Evolutionary conservation across 2,113 vertebrate species (phyloP).

Genomic region (Ailurus styani): DNA sequence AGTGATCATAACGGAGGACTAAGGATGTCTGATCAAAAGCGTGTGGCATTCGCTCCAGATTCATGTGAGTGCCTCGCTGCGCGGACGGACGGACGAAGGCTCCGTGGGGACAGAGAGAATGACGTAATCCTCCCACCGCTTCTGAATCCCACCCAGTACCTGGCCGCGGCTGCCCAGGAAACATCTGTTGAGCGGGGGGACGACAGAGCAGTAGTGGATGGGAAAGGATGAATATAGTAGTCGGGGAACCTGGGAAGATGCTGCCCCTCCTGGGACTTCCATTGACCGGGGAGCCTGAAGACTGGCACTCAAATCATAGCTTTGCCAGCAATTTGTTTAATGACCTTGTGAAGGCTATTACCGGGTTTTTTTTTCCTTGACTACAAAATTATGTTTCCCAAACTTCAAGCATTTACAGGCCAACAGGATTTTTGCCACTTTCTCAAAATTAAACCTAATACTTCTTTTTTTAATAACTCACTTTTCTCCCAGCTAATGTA

Average conservation of each 20-base stretch:
- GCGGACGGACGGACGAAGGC: background rate
- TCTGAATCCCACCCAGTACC: background rate
- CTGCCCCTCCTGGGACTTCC: rapidly evolving
- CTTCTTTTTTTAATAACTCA: background rate
- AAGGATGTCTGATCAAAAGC: background rate
- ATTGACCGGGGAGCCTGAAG: background rate
- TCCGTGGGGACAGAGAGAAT: background rate
- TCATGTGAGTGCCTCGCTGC: background rate
- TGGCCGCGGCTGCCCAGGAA: background rate
- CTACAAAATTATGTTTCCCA: constrained; percentile 19
- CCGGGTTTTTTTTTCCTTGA: background rate
- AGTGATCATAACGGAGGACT: background rate
- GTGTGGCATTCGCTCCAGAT: background rate
- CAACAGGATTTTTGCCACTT: background rate
- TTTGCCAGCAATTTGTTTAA: background rate
- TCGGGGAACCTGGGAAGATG: background rate
- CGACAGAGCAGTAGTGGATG: background rate
- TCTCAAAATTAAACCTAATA: background rate
- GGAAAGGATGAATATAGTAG: background rate
- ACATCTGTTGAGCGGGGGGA: background rate
- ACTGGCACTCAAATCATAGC: background rate
- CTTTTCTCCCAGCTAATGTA: background rate
- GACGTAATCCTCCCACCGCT: background rate
- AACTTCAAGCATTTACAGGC: background rate
- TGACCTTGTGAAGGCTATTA: background rate